phyloP scores from a whole-genome alignment of 2,797 vertebrate species.

The Gorsachius magnificus region DNA sequence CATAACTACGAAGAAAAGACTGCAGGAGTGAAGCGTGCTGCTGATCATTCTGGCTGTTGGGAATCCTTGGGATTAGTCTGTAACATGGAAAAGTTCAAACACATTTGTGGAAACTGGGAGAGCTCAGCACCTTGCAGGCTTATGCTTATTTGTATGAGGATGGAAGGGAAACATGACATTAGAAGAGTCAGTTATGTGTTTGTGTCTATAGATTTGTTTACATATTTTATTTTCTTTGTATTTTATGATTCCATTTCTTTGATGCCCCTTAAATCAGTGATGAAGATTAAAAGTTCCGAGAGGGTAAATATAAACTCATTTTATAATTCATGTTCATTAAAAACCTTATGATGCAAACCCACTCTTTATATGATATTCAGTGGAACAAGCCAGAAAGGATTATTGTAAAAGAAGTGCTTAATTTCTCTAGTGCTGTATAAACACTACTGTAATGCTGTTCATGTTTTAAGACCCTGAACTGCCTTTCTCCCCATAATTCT shows the following conservation, averaged over 20 bases:
- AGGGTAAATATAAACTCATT: neutral
- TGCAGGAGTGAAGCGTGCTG: neutral
- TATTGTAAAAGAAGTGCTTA: neutral
- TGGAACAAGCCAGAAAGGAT: neutral
- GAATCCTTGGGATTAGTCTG: neutral
- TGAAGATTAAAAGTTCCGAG: neutral
- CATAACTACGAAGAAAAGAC: neutral
- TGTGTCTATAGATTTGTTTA: neutral
- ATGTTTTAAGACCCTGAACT: neutral
- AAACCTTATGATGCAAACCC: neutral
- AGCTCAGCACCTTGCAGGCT: neutral
- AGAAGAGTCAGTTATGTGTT: neutral
- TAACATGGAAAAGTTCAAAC: neutral
- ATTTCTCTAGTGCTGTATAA: constrained; percentile 5
- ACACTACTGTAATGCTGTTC: neutral
- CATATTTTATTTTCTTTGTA: neutral
- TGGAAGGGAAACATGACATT: neutral
- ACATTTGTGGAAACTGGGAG: neutral
- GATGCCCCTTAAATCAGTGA: neutral
- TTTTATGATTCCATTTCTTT: neutral
- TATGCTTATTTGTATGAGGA: neutral
- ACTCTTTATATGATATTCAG: neutral
- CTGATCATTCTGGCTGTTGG: neutral
- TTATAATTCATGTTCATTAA: constrained; percentile 1
- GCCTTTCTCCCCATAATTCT: neutral